Evolutionary conservation across 2,113 vertebrate species (phyloP).

Genomic region (Propithecus coquereli): DNA sequence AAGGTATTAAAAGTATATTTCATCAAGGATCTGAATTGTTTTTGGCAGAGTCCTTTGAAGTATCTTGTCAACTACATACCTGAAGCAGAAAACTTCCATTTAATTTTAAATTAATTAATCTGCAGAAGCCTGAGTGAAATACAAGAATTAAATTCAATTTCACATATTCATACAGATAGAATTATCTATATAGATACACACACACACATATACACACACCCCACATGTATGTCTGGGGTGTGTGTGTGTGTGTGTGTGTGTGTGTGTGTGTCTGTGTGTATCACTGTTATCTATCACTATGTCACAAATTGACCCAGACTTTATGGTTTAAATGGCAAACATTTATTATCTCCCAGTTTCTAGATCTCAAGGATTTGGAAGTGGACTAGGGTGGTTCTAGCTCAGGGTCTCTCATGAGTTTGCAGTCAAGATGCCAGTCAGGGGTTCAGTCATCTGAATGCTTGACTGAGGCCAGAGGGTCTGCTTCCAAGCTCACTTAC

Average conservation of each 20-base stretch:
- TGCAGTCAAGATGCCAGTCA: neutral
- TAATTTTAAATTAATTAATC: neutral
- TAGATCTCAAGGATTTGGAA: neutral
- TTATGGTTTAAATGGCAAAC: neutral
- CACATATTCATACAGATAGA: neutral
- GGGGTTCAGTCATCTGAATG: neutral
- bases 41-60: neutral
- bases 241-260: neutral
- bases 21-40: neutral
- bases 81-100: neutral
- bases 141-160: neutral
- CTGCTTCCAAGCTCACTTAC: neutral
- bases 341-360: neutral
- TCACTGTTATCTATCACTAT: neutral
- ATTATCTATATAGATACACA: neutral
- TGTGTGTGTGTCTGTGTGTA: neutral
- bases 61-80: neutral
- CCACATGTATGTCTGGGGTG: no score
- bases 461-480: neutral
- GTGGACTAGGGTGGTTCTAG: neutral
- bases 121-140: neutral
- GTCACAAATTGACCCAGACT: neutral
- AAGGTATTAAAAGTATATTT: conserved; percentile 6
- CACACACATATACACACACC: neutral
- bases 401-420: neutral